These are phyloP conservation scores for Spodoptera frugiperda DNA, from an alignment of 1,140 invertebrate genomes.

Conservation along the genomic window DNA sequence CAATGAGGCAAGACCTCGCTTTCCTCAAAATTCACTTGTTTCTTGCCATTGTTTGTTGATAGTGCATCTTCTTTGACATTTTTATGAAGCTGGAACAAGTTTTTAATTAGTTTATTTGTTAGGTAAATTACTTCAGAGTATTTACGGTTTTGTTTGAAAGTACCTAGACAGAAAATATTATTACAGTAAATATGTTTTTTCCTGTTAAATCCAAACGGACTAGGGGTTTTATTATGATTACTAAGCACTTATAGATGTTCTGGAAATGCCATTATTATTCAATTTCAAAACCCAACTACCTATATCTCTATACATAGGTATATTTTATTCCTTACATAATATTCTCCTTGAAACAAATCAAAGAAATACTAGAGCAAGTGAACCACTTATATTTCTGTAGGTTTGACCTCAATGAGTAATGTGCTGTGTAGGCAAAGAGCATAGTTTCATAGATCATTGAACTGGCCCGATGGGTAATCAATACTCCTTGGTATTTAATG, in stretches of 20 bases:
- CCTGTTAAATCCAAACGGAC: too few relatives aligned
- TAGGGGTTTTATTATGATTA: too few relatives aligned
- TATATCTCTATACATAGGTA: neutral
- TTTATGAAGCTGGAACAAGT: conserved; percentile 18
- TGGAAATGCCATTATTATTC: too few relatives aligned
- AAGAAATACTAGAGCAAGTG: conserved; percentile 24
- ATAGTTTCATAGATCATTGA: conserved; percentile 42
- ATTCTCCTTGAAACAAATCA: conserved; percentile 8
- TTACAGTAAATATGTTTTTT: too few relatives aligned
- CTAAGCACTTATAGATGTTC: too few relatives aligned
- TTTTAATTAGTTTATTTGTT: neutral
- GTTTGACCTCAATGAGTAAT: conserved; percentile 40
- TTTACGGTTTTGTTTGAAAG: neutral
- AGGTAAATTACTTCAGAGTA: too few relatives aligned
- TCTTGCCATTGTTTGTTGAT: conserved; percentile 23
- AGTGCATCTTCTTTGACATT: conserved; percentile 28
- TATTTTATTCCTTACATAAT: conserved; percentile 4
- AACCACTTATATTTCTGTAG: conserved; percentile 8
- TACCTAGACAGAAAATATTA: neutral
- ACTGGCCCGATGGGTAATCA: conserved; percentile 53
- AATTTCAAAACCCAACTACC: too few relatives aligned
- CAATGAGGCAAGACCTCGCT: conserved; percentile 53
- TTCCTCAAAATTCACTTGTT: conserved; percentile 54
- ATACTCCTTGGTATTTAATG: conserved; percentile 54
- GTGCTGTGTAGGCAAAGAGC: neutral